Evolutionary conservation across 2,113 vertebrate genomes (phyloP), one percentile per base, ranked within the genome.

Genomic region (Lampris megalopsis): DNA sequence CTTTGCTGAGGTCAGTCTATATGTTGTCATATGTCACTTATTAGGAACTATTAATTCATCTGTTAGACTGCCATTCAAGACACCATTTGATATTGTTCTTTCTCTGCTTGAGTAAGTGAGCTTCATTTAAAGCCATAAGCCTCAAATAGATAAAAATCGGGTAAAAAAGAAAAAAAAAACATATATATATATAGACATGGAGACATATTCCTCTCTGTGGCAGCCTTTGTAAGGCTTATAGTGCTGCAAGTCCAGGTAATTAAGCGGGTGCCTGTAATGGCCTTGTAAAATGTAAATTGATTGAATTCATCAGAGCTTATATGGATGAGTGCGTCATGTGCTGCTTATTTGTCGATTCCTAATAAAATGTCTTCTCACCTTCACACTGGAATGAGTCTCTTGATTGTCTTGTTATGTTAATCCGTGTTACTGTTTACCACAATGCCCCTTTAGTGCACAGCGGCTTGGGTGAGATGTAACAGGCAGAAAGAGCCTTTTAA

Each of bases 1-100:
- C 92, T 97, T 95, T 71, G 96, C 97, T 0, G 98, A 98, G 96
- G 98, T 99, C 86, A 93, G 90, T 81, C 77, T 40, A 38, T 68
- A 10, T 24, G 6, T 53, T 35, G 5, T 8, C 64, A 5, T 5
- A 24, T 0, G 0, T 64, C 40, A 2, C 45, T 1, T 7, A 7
- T 50, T 37, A 47, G 57, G 8, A 6, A 40, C 2, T 63, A 1
- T 78, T 76, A 43, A 7, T 67, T 78, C 76, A 85, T 77, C 11
- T 79, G 79, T 81, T 71, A 54, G 62, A 79, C 52, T 56, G 36
- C 48, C 43, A 35, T 9, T 64, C 2, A 73, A 73, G 63, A 72
- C 67, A 41, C 53, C 48, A 57, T 72, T 78, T 70, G 67, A 52
- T 77, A 8, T 57, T 9, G 76, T 66, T 71, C 6, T 42, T 68